A percentile compares a stretch with the other conserved stretches of the same genome.
These are phyloP conservation scores for Cydia splendana DNA, from an alignment of 1,140 invertebrate species.

Conservation along the genomic window DNA sequence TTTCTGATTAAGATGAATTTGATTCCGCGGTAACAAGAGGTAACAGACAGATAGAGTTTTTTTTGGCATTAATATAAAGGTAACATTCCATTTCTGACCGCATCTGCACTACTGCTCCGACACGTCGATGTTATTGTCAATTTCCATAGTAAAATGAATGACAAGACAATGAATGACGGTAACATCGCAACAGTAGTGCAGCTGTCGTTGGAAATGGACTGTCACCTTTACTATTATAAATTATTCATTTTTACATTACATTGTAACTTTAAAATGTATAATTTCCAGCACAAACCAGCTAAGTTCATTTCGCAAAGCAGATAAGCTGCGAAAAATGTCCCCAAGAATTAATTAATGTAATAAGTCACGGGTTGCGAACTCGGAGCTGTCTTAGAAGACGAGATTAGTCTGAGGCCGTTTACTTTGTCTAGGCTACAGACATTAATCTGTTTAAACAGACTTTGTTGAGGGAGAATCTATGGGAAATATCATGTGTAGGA, in stretches of 20 bases:
- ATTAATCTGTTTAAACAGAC: not conserved
- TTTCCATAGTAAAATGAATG: no score
- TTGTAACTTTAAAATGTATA: not conserved
- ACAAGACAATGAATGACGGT: no score
- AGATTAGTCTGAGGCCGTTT: conserved; percentile 6
- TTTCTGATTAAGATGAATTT: not conserved
- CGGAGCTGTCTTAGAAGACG: not conserved
- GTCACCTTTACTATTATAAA: no score
- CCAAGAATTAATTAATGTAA: not conserved
- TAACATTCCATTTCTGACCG: no score
- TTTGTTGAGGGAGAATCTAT: not conserved
- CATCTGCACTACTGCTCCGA: no score
- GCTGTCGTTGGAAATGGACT: no score
- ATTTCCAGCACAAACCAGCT: not conserved
- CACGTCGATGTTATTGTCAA: no score
- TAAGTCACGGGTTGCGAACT: not conserved
- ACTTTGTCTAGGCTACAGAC: not conserved
- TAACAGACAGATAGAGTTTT: no score
- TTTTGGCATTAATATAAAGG: no score
- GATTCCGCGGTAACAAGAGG: no score
- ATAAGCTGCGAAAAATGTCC: conserved; percentile 16
- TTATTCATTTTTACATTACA: not conserved
- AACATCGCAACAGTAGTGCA: no score
- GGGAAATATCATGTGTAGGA: not conserved
- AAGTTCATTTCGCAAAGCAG: not conserved